Evolutionary conservation across 2,113 vertebrate genomes (phyloP), one percentile per base, ranked within the genome.

Genomic region (Chloroceryle aenea): DNA sequence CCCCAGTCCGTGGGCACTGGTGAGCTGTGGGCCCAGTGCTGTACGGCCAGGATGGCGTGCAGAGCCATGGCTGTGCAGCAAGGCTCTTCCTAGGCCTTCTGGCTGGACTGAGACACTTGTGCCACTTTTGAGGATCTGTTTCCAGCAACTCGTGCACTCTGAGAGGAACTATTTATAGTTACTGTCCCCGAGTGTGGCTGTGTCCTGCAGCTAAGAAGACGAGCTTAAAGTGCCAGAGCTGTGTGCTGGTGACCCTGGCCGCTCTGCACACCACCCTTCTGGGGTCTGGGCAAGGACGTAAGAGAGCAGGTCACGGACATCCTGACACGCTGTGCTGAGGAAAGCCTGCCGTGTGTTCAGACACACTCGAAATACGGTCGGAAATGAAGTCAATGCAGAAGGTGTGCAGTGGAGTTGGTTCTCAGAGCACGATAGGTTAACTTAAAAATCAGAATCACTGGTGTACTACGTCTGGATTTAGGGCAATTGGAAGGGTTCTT

Each of bases 31-130:
- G 45, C 14, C 32, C 11, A 0, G 12, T 6, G 79, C 17, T 32
- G n/a, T 8, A 1, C 10, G 12, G 26, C 62, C 9, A 2, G 42
- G 9, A 12, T 1, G 2, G 6, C 0, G 8, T 26, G 7, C 18
- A 19, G 56, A 30, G 11, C 8, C 10, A 0, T 11, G 12, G 32
- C 67, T 22, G 29, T 7, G 45, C 10, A 30, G 53, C 61, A 43
- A 19, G 48, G 30, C 30, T n/a, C n/a, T 15, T 50, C 22, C 47
- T 56, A 61, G 30, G 7, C 5, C 1, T 27, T 53, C 29, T 23
- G 45, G 38, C 36, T 20, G 21, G 14, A 40, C 43, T n/a, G 40
- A 62, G 79, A 48, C 42, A 67, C 30, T 52, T 64, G 58, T 72
- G 50, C 25, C 12, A 3, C 50, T 59, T 52, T 3, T 8, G 36